Evolutionary conservation across 2,888 invertebrate species (phyloP).

Genomic region (Tiphia femorata): DNA sequence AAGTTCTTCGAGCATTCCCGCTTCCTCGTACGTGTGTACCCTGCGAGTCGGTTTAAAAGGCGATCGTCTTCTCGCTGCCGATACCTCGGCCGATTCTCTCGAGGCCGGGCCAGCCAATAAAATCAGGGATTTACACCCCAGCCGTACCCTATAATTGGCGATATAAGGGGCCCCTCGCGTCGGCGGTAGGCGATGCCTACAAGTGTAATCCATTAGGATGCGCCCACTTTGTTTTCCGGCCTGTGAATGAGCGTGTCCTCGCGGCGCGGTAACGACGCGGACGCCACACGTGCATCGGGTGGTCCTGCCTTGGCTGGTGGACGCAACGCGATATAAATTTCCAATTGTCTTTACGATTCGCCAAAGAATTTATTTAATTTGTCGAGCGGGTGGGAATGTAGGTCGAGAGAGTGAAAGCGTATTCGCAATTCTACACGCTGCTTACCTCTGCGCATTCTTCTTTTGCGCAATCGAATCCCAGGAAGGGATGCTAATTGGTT

Average conservation of each 20-base stretch:
- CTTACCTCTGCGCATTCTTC: no score
- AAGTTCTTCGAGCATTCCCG: no score
- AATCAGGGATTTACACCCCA: conserved; percentile 54
- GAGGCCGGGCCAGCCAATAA: conserved; percentile 42
- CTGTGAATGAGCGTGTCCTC: conserved; percentile 18
- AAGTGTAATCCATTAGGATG: conserved; percentile 63
- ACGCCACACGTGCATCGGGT: not conserved
- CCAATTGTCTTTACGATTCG: no score
- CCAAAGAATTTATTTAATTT: no score
- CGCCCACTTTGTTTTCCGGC: conserved; percentile 52
- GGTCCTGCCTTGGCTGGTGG: no score
- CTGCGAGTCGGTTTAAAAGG: conserved; percentile 22
- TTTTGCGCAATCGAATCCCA: no score
- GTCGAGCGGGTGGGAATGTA: no score
- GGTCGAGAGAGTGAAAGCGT: conserved; percentile 10
- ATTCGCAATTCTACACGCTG: no score
- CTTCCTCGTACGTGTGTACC: no score
- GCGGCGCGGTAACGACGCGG: conserved; percentile 4
- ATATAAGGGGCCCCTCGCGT: conserved; percentile 37
- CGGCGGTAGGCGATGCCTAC: conserved; percentile 54
- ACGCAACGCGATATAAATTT: no score
- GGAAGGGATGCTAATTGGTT: no score
- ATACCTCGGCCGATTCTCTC: conserved; percentile 20
- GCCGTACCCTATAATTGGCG: conserved; percentile 55
- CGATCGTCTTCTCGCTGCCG: conserved; percentile 4